Percentiles rank a stretch among this genome's conserved stretches.
Conservation (phyloP, 2,797 vertebrate species). For the Pelochelys cantorii region DNA sequence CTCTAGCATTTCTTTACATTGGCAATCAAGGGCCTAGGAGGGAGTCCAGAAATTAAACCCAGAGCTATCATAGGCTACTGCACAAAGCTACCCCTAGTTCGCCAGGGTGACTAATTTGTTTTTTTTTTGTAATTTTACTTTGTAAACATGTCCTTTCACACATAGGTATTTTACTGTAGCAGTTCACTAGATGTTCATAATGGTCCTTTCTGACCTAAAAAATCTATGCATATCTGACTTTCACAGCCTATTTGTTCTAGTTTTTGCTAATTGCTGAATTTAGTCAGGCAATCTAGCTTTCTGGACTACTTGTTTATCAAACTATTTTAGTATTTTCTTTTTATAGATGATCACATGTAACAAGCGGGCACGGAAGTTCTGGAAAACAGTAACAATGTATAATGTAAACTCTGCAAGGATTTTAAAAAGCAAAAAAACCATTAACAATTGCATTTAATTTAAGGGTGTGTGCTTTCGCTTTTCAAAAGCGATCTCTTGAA, state of each 20-base stretch:
- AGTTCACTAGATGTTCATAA: neutral
- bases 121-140: neutral
- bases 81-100: neutral
- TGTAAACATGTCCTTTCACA: neutral
- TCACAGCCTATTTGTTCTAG: neutral
- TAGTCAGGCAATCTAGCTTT: conserved; percentile 2
- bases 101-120: accelerated
- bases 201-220: neutral
- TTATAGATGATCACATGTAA: conserved; percentile 29
- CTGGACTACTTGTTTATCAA: conserved; percentile 47
- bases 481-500: neutral
- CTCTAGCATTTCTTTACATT: neutral
- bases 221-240: conserved; percentile 1
- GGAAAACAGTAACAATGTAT: conserved; percentile 1
- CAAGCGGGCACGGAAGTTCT: conserved; percentile 44
- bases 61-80: accelerated
- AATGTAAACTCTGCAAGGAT: neutral
- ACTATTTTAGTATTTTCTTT: conserved; percentile 41
- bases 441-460: neutral
- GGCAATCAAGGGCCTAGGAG: accelerated
- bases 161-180: conserved; percentile 18
- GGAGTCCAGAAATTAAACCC: neutral
- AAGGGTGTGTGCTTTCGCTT: accelerated
- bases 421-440: neutral
- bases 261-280: conserved; percentile 49